These are phyloP conservation scores for Myotis pilosus DNA, from an alignment of 2,797 vertebrate species.

Conservation along the genomic window DNA sequence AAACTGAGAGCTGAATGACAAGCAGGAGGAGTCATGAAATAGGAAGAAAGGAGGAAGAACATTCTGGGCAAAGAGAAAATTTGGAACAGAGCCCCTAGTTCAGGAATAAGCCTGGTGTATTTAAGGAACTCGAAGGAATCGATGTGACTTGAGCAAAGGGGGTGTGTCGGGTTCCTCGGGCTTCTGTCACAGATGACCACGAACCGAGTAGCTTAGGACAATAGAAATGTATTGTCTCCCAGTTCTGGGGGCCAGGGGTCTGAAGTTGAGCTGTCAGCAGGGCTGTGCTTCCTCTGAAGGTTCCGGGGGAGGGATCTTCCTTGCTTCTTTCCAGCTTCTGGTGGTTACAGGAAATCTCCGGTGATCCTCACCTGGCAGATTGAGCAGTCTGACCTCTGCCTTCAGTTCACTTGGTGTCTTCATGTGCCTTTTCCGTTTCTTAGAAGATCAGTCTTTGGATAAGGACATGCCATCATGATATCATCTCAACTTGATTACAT, in stretches of 20 bases:
- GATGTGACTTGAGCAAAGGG: accelerated
- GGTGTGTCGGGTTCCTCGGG: no score
- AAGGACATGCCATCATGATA: not conserved
- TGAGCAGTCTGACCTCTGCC: accelerated
- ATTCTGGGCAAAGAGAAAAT: not conserved
- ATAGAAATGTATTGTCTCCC: not conserved
- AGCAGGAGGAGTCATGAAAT: not conserved
- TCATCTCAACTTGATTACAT: not conserved
- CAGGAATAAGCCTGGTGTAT: not conserved
- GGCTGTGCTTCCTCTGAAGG: no score
- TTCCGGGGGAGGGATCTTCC: not conserved
- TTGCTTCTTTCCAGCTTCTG: not conserved
- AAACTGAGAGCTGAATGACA: not conserved
- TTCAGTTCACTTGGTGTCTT: accelerated
- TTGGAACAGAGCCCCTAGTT: no score
- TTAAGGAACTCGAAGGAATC: not conserved
- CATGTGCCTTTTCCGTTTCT: not conserved
- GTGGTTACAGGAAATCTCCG: no score
- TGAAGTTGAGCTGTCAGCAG: not conserved
- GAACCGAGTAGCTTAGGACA: not conserved
- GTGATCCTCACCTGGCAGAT: not conserved
- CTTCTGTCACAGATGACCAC: not conserved
- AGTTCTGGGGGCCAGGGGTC: not conserved
- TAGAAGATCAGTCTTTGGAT: not conserved
- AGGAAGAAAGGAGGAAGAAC: not conserved